Conservation (phyloP, 2,888 invertebrate species). For the Diplazon laetatorius region DNA sequence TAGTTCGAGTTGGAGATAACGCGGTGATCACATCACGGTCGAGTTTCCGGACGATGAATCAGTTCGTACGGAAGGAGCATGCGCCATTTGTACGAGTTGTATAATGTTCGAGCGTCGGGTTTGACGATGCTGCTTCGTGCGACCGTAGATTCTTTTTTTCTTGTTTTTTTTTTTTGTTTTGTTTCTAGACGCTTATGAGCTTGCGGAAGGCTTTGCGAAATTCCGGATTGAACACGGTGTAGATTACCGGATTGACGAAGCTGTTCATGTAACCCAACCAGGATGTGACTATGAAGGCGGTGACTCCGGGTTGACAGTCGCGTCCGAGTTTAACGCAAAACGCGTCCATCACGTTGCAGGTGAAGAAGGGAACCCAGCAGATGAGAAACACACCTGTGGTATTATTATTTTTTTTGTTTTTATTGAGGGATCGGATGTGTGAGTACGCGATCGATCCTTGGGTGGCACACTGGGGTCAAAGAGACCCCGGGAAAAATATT, state of each 20-base stretch:
- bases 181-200: slow-evolving; percentile 85
- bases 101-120: too few species aligned
- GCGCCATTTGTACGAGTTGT: too few species aligned
- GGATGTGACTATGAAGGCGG: slow-evolving; percentile 96
- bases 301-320: slow-evolving; percentile 92
- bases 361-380: slow-evolving; percentile 99
- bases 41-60: too few species aligned
- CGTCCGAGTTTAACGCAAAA: slow-evolving; percentile 94
- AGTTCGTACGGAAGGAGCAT: too few species aligned
- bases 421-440: background rate
- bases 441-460: too few species aligned
- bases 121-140: too few species aligned
- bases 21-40: slow-evolving; percentile 13
- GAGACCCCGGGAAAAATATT: too few species aligned
- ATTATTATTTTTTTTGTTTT: slow-evolving; percentile 75
- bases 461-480: too few species aligned
- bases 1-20: background rate
- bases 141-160: too few species aligned
- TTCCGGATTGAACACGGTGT: slow-evolving; percentile 98
- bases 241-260: slow-evolving; percentile 96
- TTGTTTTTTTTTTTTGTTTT: background rate
- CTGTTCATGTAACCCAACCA: slow-evolving; percentile 99
- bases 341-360: slow-evolving; percentile 98
- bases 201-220: slow-evolving; percentile 99
- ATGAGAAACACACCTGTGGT: slow-evolving; percentile 97